Conservation (phyloP, 2,888 invertebrate species). For the Leptinotarsa rubiginosa region DNA sequence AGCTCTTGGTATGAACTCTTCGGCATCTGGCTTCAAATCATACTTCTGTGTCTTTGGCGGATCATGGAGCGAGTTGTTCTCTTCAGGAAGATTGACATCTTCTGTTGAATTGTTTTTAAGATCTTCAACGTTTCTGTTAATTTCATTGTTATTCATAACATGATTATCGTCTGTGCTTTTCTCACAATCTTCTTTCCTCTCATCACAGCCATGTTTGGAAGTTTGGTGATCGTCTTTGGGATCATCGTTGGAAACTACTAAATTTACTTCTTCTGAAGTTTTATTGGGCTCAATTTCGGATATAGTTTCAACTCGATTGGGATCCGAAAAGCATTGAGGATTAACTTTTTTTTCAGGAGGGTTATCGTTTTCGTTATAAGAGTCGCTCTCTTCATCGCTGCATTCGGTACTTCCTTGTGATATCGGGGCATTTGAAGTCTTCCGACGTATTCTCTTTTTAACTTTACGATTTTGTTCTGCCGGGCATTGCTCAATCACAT, state of each 20-base stretch:
- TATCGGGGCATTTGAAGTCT: slow-evolving; percentile 50
- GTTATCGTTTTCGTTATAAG: slow-evolving; percentile 23
- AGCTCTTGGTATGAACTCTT: slow-evolving; percentile 65
- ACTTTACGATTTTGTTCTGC: slow-evolving; percentile 46
- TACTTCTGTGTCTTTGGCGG: slow-evolving; percentile 40
- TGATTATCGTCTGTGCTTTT: neutral
- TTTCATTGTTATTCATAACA: neutral
- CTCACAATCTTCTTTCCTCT: neutral
- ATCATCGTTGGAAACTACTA: neutral
- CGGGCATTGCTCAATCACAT: slow-evolving; percentile 41
- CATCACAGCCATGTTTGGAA: slow-evolving; percentile 3
- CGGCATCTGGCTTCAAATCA: slow-evolving; percentile 63
- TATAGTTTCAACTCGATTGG: neutral
- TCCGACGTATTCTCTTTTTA: slow-evolving; percentile 56
- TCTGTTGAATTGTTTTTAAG: neutral
- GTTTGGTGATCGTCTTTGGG: neutral
- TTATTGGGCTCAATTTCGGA: neutral
- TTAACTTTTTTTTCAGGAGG: slow-evolving; percentile 15
- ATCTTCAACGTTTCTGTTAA: neutral
- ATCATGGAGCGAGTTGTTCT: slow-evolving; percentile 6
- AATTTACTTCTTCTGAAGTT: neutral
- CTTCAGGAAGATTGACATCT: neutral
- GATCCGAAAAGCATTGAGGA: neutral
- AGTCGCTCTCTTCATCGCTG: slow-evolving; percentile 49
- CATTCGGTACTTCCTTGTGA: slow-evolving; percentile 54